Evolutionary conservation across 2,113 vertebrate genomes (phyloP).

Genomic region (Equus quagga): DNA sequence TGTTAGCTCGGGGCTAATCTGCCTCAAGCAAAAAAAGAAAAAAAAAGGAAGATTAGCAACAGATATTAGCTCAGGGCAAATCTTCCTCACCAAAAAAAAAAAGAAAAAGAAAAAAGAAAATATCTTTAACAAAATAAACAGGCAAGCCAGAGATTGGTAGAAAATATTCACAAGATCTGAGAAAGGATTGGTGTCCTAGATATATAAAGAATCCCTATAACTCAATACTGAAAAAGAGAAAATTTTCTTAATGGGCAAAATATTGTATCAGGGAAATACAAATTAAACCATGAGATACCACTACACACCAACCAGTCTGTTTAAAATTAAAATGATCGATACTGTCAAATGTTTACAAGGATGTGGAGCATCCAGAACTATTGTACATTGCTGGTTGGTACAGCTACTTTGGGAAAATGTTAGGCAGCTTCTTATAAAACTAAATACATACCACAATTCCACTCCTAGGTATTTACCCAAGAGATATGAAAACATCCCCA

Average conservation of each 20-base stretch:
- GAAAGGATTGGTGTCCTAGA: not conserved
- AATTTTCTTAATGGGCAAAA: too few relatives aligned
- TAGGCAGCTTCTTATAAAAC: slow-evolving; percentile 3
- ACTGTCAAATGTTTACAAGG: not conserved
- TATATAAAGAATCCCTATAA: not conserved
- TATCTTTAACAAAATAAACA: not conserved
- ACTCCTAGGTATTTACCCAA: not conserved
- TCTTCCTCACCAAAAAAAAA: too few relatives aligned
- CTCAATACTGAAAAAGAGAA: slow-evolving; percentile 8
- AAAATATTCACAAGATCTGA: not conserved
- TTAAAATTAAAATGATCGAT: not conserved
- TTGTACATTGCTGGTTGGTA: not conserved
- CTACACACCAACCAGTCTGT: not conserved
- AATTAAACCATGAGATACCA: not conserved
- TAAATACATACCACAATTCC: not conserved
- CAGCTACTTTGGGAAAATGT: not conserved
- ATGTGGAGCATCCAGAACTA: not conserved
- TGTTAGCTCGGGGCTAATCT: too few relatives aligned
- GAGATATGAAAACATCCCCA: not conserved
- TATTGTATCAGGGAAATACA: not conserved
- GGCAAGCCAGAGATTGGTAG: not conserved
- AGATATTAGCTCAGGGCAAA: too few relatives aligned
- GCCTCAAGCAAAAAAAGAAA: too few relatives aligned
- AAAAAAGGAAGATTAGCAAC: too few relatives aligned
- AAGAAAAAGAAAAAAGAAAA: not conserved